Evolutionary conservation across 2,797 vertebrate genomes (phyloP), one percentile per base, ranked within the genome.

Genomic region (Champsocephalus gunnari): DNA sequence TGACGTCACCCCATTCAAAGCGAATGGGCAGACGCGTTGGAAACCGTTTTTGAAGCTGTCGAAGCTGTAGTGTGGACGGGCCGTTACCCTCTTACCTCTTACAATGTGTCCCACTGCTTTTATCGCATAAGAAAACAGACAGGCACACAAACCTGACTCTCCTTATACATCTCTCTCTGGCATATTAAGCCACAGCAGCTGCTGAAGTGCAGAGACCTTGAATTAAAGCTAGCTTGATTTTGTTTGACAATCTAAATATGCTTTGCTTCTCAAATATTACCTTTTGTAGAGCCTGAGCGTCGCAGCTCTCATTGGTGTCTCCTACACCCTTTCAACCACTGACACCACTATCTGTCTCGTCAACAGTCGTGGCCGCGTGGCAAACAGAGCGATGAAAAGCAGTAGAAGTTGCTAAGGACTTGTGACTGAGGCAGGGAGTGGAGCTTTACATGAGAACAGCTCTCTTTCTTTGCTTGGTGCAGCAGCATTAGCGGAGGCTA

Each of bases 211-310:
- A 91, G 83, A 87, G 86, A 87, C 88, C 90, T 83, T 87, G 58
- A 88, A 87, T 95, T 95, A 95, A 94, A 94, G 90, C 84, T 81
- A 71, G 89, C 93, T 93, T 91, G 93, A 94, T 95, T 89, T 95
- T 90, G 91, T 95, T 95, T 96, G 93, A 95, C 96, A 94, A 94
- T 95, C 92, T 88, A 93, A 93, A 93, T 92, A 85, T 85, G 90
- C 83, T 85, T 82, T 77, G 69, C 70, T 86, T 88, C 73, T 86
- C 79, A 90, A 87, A 86, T 87, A 87, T 83, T 84, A 66, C 77
- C 77, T 77, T 75, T 81, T 76, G 85, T 55, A 90, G 84, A 81
- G 79, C 62, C 74, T 71, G 43, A 80, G 62, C 64, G 48, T 54
- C 43, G 70, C 77, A 76, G 84, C 83, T 72, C 79, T 88, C 68